A percentile compares a stretch with the other conserved stretches of the same genome.
These are phyloP conservation scores for Seriola dumerili DNA, from an alignment of 2,113 vertebrate species.

Conservation along the genomic window DNA sequence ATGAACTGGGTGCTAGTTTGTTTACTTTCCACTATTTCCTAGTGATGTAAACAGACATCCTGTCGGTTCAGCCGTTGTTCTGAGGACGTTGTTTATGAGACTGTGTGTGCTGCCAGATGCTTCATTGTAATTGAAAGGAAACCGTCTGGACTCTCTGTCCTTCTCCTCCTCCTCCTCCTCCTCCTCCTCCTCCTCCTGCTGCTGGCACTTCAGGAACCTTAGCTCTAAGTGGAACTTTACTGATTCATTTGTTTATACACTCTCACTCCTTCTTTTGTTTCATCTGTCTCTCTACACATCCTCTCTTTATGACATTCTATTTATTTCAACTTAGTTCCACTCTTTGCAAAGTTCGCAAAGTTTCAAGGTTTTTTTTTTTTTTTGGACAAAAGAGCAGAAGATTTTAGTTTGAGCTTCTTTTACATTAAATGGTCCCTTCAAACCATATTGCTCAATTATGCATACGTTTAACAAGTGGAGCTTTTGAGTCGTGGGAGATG, in stretches of 20 bases:
- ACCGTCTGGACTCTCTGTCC: slow-evolving; percentile 63
- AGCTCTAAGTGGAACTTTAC: slow-evolving; percentile 58
- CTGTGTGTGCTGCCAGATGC: slow-evolving; percentile 73
- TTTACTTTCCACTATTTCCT: slow-evolving; percentile 43
- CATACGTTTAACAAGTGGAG: not conserved
- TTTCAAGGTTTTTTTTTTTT: not conserved
- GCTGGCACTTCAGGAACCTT: slow-evolving; percentile 58
- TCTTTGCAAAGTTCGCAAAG: slow-evolving; percentile 1
- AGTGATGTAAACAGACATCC: slow-evolving; percentile 63
- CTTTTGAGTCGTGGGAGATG: not conserved
- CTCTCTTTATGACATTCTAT: slow-evolving; percentile 12
- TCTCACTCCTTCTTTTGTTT: slow-evolving; percentile 12
- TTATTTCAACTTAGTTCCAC: slow-evolving; percentile 12
- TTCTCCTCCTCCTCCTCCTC: slow-evolving; percentile 48
- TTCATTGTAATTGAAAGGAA: slow-evolving; percentile 74
- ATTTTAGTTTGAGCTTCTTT: not conserved
- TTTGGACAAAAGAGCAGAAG: not conserved
- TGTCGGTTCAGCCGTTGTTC: slow-evolving; percentile 58
- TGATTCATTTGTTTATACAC: slow-evolving; percentile 62
- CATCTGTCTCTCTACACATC: no score
- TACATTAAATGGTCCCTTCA: not conserved
- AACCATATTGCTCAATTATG: not conserved
- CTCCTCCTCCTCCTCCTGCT: slow-evolving; percentile 52
- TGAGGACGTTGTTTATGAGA: slow-evolving; percentile 57
- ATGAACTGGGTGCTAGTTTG: slow-evolving; percentile 13